Conservation (phyloP, 2,113 vertebrate species). For the Solea senegalensis region DNA sequence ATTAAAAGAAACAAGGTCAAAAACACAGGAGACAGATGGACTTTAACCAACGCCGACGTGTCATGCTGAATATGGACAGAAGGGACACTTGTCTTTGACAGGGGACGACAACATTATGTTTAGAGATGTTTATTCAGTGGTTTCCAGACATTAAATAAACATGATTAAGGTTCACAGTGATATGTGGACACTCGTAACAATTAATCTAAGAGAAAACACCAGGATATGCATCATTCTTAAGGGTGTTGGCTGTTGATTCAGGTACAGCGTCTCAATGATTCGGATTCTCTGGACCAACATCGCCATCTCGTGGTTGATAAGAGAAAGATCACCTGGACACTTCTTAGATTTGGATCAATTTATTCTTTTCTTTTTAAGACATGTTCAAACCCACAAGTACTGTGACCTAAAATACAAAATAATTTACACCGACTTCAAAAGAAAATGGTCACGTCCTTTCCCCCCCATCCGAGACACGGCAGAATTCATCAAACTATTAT, state of each 20-base stretch:
- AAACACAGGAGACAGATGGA: not conserved
- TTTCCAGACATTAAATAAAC: too few species aligned
- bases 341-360: not conserved
- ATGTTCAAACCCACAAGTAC: not conserved
- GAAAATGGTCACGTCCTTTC: not conserved
- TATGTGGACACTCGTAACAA: too few species aligned
- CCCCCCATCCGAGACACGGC: too few species aligned
- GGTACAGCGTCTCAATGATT: not conserved
- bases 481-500: too few species aligned
- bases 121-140: too few species aligned
- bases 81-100: not conserved
- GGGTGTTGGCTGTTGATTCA: too few species aligned
- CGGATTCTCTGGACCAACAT: conserved; percentile 20
- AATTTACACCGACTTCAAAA: too few species aligned
- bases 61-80: not conserved
- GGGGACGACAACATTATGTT: not conserved
- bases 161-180: not conserved
- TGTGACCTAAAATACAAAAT: not conserved
- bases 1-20: not conserved
- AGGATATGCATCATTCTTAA: too few species aligned
- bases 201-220: too few species aligned
- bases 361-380: not conserved
- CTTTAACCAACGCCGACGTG: conserved; percentile 12
- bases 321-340: not conserved
- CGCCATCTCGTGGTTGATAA: conserved; percentile 58